Base-by-base conservation (phyloP, 2,797 vertebrate species). In the Danio tinwini region DNA sequence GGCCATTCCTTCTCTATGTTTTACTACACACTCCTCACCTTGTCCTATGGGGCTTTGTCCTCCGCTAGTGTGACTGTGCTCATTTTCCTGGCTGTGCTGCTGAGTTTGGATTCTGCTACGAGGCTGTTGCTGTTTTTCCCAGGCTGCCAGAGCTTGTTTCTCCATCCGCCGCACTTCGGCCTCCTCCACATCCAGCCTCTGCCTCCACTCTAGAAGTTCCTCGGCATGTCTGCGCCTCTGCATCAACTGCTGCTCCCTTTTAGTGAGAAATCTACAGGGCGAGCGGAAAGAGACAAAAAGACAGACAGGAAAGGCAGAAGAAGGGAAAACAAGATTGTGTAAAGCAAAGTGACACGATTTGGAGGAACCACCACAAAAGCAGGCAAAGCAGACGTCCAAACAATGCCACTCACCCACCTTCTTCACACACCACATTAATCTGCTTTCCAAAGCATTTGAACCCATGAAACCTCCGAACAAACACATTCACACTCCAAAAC, bases 211-310 rank as follows among this genome's bases (percentile, higher is more conserved):
- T 42, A 99, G 88, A 76, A 99, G 86, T 72, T 99, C 97, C 79
- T 97, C 96, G 0, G 97, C 98, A 14, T 99, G 95, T 5, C 93
- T 95, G 1, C 97, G 94, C 47, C 98, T 93, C 29, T 97, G 96
- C 94, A 97, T 95, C 71, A 99, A 91, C 88, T 97, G 96, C 90
- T 98, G 97, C 52, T 99, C 98, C 42, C 98, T 90, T 89, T 98
- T 98, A 0, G 98, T 99, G 69, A 99, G 91, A 91, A 98, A 99
- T 90, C 98, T 99, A 85, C 0, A 44, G 68, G 80, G 52, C 71
- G 5, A 72, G 58, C 13, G 11, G 11, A 40, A 1, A 44, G 16
- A 59, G 71, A 73, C 19, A 42, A 74, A 75, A 64, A 82, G 13
- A 70, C 45, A 64, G 6, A 42, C 4, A 45, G 49, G 67, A 39